phyloP scores from a whole-genome alignment of 2,113 vertebrate genomes.

The Salvator merianae region DNA sequence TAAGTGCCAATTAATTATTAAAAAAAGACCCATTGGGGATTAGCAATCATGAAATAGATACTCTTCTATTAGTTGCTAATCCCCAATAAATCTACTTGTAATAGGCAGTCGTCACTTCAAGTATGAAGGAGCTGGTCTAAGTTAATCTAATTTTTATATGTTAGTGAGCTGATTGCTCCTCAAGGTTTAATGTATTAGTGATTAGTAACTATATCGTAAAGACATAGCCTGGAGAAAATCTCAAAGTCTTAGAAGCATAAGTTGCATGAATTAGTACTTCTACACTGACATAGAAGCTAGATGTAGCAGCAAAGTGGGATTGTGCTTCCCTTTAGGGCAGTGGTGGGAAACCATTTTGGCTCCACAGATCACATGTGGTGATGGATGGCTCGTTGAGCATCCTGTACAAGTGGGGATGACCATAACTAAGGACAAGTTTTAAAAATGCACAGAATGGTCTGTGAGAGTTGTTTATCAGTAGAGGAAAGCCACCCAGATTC shows the following conservation, averaged over 20 bases:
- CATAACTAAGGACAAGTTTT: no score
- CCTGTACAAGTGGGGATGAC: no score
- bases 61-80: constrained; percentile 71
- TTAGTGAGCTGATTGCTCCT: constrained; percentile 66
- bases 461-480: no score
- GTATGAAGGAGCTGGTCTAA: constrained; percentile 49
- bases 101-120: constrained; percentile 65
- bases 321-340: background rate
- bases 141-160: constrained; percentile 65
- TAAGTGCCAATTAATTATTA: constrained; percentile 75
- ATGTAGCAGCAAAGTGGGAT: background rate
- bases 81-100: constrained; percentile 72
- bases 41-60: constrained; percentile 71
- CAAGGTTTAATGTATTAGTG: constrained; percentile 38
- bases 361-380: no score
- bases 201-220: constrained; percentile 57
- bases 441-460: no score
- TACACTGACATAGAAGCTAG: background rate
- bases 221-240: background rate
- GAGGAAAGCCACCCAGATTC: no score
- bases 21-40: constrained; percentile 71
- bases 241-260: no score
- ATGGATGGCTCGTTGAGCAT: no score
- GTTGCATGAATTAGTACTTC: background rate
- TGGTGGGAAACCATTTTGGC: no score